A percentile compares a stretch with the other conserved stretches of the same genome.
phyloP scores from a whole-genome alignment of 2,888 invertebrate species.

The Prenolepis imparis region DNA sequence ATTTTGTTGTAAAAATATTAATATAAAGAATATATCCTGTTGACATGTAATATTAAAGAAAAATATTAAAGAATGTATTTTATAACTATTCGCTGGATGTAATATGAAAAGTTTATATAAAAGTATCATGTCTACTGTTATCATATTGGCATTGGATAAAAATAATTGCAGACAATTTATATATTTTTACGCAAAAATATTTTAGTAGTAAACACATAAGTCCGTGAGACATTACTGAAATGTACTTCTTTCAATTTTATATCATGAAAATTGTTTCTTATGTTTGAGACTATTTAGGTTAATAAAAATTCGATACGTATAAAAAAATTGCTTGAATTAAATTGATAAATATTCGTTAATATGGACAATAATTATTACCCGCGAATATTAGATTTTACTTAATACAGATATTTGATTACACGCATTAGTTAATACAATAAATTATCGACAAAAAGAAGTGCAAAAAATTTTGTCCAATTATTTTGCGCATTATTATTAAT shows the following conservation, averaged over 20 bases:
- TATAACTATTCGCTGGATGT: background rate
- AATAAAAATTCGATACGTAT: background rate
- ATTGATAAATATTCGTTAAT: background rate
- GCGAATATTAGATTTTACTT: background rate
- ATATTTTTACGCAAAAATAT: background rate
- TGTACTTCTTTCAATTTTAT: background rate
- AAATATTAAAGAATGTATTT: background rate
- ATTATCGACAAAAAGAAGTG: background rate
- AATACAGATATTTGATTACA: background rate
- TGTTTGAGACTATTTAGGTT: background rate
- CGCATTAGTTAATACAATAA: background rate
- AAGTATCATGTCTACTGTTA: background rate
- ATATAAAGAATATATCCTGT: background rate
- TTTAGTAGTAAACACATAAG: background rate
- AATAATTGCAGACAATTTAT: background rate
- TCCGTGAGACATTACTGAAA: background rate
- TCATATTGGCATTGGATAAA: background rate
- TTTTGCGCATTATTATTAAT: background rate
- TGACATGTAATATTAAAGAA: background rate
- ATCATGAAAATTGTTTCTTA: background rate
- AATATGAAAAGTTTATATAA: background rate
- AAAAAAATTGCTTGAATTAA: background rate
- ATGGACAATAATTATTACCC: background rate
- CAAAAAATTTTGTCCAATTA: background rate
- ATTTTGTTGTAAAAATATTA: background rate